Conservation (phyloP, 2,113 vertebrate genomes). For the Eptesicus fuscus region DNA sequence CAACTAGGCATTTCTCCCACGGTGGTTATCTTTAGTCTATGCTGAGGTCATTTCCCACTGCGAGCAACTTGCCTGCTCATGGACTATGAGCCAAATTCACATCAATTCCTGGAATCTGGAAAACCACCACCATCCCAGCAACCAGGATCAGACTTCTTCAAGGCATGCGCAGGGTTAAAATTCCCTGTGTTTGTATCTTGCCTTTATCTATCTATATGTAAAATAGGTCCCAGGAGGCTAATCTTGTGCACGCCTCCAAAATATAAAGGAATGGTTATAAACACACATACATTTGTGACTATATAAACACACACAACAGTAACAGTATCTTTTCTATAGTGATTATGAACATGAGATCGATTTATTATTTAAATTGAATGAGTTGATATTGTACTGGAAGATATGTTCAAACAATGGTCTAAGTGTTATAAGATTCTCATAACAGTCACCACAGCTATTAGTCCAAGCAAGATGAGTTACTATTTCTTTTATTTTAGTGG, state of each 20-base stretch:
- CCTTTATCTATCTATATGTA: neutral
- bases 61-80: neutral
- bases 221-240: neutral
- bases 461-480: neutral
- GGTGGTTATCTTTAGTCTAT: constrained; percentile 71
- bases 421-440: neutral
- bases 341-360: neutral
- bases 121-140: neutral
- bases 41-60: constrained; percentile 63
- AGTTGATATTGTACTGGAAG: constrained; percentile 1
- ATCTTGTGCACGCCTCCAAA: neutral
- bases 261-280: neutral
- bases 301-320: neutral
- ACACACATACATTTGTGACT: neutral
- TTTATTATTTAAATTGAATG: neutral
- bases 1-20: constrained; percentile 61
- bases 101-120: constrained; percentile 41
- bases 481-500: neutral
- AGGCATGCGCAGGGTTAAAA: constrained; percentile 18
- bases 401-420: neutral
- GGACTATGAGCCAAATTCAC: constrained; percentile 53
- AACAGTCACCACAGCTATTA: neutral
- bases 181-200: neutral
- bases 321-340: neutral
- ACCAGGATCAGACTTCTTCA: neutral